Evolutionary conservation across 2,797 vertebrate genomes (phyloP), one percentile per base, ranked within the genome.

Genomic region (Sebastolobus altivelis): DNA sequence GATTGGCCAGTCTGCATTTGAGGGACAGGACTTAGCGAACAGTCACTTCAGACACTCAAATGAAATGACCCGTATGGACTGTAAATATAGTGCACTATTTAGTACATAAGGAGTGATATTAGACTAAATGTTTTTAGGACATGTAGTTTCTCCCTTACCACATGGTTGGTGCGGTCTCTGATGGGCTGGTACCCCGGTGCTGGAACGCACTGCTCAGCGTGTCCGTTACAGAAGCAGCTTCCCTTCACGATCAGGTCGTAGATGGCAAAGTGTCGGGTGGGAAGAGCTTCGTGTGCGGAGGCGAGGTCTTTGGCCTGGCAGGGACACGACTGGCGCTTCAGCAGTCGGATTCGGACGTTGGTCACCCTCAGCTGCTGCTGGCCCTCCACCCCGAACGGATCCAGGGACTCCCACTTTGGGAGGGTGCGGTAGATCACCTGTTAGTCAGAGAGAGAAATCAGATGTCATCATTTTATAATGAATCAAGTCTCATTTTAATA

Each of bases 181-280:
- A 94, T 9, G 0, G 96, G 96, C 79, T 87, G 96, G 94, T 97
- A 97, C 5, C 96, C 96, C 0, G 93, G 72, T 0, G 96, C 94
- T 0, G 97, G 96, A 4, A 96, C 56, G 29, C 99, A 99, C 66
- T 97, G 97, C 87, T 99, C 97, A 0, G 99, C 97, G 0, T 99
- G 98, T 73, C 99, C 99, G 0, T 98, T 98, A 83, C 99, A 99
- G 94, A 98, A 97, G 92, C 99, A 99, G 94, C 97, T 99, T 83
- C 99, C 99, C 91, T 98, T 99, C 84, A 97, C 96, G 1, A 99
- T 98, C 90, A 99, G 96, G 93, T 99, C 98, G 1, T 98, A 99
- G 93, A 99, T 80, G 27, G 97, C 98, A 0, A 98, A 99, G 93
- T 98, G 97, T 12, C 84, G 94, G 6, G 95, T 80, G 12, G 89